A percentile compares a stretch with the other conserved stretches of the same genome.
phyloP scores from a whole-genome alignment of 2,797 vertebrate species.

The Gephyroberyx darwinii region DNA sequence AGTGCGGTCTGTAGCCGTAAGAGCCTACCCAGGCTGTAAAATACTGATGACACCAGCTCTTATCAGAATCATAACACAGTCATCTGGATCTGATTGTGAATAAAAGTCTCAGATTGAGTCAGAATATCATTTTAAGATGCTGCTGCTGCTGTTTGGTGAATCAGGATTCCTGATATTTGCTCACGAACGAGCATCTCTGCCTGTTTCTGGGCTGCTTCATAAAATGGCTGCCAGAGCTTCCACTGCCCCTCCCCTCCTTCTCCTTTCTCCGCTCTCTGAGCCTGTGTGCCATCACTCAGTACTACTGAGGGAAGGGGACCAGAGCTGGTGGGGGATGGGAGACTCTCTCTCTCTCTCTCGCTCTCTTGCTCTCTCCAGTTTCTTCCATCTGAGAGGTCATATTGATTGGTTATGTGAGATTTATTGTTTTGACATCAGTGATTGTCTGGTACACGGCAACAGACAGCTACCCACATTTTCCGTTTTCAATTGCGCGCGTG shows the following conservation, averaged over 20 bases:
- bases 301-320: constrained; percentile 71
- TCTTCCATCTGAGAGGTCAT: constrained; percentile 16
- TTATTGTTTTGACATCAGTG: background rate
- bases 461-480: constrained; percentile 11
- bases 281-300: constrained; percentile 77
- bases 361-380: constrained; percentile 31
- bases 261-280: constrained; percentile 65
- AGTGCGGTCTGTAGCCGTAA: constrained; percentile 20
- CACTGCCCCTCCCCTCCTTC: constrained; percentile 62
- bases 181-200: constrained; percentile 65
- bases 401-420: constrained; percentile 22
- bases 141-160: constrained; percentile 21
- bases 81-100: constrained; percentile 21
- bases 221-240: constrained; percentile 80
- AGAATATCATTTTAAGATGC: background rate
- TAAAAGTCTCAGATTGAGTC: background rate
- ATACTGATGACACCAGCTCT: background rate
- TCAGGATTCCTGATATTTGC: constrained; percentile 14
- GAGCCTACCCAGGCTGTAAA: constrained; percentile 17
- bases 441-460: constrained; percentile 2
- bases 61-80: constrained; percentile 4
- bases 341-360: constrained; percentile 35
- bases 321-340: constrained; percentile 69
- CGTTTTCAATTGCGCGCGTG: constrained; percentile 26
- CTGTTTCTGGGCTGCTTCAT: constrained; percentile 70